Conservation (phyloP, 2,113 vertebrate genomes). For the Emydocephalus ijimae region DNA sequence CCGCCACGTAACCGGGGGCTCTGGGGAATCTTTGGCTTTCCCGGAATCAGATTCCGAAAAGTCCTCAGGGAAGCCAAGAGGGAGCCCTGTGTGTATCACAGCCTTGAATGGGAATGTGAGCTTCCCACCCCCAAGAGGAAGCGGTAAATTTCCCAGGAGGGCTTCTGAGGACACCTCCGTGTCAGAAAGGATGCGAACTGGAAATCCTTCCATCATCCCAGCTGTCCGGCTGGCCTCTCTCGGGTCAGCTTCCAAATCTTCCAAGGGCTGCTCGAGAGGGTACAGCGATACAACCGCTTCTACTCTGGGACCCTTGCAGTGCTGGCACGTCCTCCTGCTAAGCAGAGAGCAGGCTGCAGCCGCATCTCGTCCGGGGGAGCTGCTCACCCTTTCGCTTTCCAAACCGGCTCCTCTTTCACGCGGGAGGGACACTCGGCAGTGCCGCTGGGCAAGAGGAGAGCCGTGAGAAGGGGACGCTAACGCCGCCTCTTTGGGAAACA, state of each 20-base stretch:
- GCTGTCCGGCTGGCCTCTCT: background rate
- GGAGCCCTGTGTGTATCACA: constrained; percentile 14
- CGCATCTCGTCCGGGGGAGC: constrained; percentile 5
- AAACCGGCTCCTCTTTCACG: constrained; percentile 1
- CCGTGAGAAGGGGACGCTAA: background rate
- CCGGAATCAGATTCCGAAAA: constrained; percentile 24
- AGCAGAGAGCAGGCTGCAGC: background rate
- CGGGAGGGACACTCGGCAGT: background rate
- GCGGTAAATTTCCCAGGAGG: constrained; percentile 27
- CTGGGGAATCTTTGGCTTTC: constrained; percentile 16
- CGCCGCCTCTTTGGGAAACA: constrained; percentile 21
- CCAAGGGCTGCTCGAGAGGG: background rate
- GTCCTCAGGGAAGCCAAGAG: constrained; percentile 12
- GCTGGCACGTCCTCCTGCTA: background rate
- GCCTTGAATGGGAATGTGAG: background rate
- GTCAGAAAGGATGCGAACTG: constrained; percentile 20
- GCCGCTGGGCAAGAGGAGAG: constrained; percentile 34
- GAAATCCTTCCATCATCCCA: constrained; percentile 10
- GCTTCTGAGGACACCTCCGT: constrained; percentile 16
- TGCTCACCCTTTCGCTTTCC: background rate
- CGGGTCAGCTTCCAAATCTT: constrained; percentile 6
- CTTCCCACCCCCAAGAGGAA: constrained; percentile 7
- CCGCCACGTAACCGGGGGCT: background rate
- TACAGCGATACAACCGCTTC: background rate
- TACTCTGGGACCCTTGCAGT: background rate